phyloP scores from a whole-genome alignment of 2,113 vertebrate genomes.

The Phylloscopus trochilus region DNA sequence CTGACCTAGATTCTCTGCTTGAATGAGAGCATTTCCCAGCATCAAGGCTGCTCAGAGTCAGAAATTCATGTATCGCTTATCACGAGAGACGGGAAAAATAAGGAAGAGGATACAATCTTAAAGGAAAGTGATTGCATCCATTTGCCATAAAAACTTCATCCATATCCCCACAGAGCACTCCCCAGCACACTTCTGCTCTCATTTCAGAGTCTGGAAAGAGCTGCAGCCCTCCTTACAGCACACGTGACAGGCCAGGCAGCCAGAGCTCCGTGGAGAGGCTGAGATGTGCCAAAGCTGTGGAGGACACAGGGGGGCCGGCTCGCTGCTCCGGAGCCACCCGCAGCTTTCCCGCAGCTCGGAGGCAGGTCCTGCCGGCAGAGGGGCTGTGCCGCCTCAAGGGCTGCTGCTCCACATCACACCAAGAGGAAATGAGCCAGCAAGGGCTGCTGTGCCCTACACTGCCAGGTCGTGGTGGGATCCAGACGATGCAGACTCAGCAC shows the following conservation, averaged over 20 bases:
- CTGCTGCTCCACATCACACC: not conserved
- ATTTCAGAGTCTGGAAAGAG: not conserved
- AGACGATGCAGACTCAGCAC: not conserved
- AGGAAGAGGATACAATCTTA: not conserved
- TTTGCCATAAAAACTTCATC: not conserved
- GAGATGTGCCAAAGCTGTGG: not conserved
- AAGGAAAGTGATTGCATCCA: not conserved
- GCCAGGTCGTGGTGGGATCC: not conserved
- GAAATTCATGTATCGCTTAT: constrained; percentile 10
- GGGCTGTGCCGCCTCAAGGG: not conserved
- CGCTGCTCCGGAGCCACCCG: not conserved
- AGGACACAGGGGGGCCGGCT: not conserved
- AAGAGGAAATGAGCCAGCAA: not conserved
- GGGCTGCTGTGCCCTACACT: not conserved
- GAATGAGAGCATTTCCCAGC: constrained; percentile 50
- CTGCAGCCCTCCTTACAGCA: not conserved
- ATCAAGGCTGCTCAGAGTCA: not conserved
- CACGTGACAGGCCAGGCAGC: not conserved
- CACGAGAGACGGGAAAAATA: not conserved
- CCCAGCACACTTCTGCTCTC: not conserved
- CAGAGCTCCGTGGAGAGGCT: not conserved
- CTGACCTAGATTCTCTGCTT: constrained; percentile 70
- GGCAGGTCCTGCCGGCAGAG: not conserved
- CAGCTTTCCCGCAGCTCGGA: not conserved
- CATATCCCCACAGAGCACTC: not conserved